phyloP scores from a whole-genome alignment of 2,113 vertebrate species.

The Colius striatus region DNA sequence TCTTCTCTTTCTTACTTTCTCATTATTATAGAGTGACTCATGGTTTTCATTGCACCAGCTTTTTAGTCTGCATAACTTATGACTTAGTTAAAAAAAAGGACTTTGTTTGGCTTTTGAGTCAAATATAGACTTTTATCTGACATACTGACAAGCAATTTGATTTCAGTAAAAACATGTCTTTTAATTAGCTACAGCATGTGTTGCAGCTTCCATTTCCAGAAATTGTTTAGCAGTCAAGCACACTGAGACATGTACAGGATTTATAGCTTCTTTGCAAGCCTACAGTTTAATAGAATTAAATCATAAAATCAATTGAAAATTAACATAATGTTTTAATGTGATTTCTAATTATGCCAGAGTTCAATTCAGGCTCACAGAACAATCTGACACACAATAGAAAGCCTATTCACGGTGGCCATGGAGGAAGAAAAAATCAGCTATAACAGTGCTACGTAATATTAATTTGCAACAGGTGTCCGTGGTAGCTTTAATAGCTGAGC shows the following conservation, averaged over 20 bases:
- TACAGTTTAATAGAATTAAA: conserved; percentile 70
- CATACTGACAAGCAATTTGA: conserved; percentile 59
- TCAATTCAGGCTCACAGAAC: conserved; percentile 18
- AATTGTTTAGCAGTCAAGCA: conserved; percentile 51
- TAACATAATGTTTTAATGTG: conserved; percentile 72
- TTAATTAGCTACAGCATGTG: conserved; percentile 40
- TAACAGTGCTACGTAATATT: not conserved
- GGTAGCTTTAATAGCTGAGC: not conserved
- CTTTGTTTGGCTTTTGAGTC: conserved; percentile 59
- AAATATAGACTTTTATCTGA: conserved; percentile 57
- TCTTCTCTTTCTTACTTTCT: not conserved
- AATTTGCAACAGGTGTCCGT: conserved; percentile 27
- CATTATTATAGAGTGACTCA: not conserved
- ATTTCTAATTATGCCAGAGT: conserved; percentile 67
- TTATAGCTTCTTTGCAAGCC: conserved; percentile 65
- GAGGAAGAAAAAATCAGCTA: not conserved
- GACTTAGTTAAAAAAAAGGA: conserved; percentile 30
- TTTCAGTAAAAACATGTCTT: conserved; percentile 58
- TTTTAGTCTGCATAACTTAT: conserved; percentile 48
- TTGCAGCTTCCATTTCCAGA: conserved; percentile 64
- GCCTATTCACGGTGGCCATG: conserved; percentile 16
- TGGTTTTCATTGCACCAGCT: conserved; percentile 10
- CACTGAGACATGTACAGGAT: conserved; percentile 44
- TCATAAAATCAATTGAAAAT: conserved; percentile 72
- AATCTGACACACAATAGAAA: not conserved